Evolutionary conservation across 2,113 vertebrate species (phyloP).

Genomic region (Felis chaus): DNA sequence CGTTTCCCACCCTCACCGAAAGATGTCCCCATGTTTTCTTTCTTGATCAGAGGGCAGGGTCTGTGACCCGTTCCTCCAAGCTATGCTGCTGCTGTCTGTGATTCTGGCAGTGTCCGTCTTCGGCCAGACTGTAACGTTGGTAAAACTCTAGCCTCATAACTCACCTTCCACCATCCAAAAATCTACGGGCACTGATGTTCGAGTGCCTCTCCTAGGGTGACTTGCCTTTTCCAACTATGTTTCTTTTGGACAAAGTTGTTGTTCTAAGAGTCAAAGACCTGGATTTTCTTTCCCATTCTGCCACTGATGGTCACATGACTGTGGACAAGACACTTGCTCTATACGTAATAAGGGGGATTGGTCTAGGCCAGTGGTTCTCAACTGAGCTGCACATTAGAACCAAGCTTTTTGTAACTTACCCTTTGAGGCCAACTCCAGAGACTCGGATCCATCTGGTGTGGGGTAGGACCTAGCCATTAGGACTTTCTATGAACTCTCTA

Average conservation of each 20-base stretch:
- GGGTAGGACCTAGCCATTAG: no score
- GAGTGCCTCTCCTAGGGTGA: neutral
- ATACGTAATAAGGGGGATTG: neutral
- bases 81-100: rapidly evolving
- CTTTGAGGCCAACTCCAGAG: neutral
- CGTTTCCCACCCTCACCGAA: rapidly evolving
- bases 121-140: neutral
- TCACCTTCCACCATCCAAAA: neutral
- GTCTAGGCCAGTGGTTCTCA: neutral
- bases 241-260: neutral
- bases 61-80: neutral
- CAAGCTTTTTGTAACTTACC: neutral
- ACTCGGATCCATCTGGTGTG: neutral
- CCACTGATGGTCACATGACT: neutral
- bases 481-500: neutral
- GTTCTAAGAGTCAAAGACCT: neutral
- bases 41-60: neutral
- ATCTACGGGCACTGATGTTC: neutral
- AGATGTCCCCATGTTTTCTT: neutral
- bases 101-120: neutral
- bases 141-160: neutral
- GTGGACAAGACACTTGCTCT: neutral
- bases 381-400: neutral
- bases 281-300: neutral
- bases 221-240: neutral